phyloP scores from a whole-genome alignment of 2,113 vertebrate species.

The Theristicus caerulescens region DNA sequence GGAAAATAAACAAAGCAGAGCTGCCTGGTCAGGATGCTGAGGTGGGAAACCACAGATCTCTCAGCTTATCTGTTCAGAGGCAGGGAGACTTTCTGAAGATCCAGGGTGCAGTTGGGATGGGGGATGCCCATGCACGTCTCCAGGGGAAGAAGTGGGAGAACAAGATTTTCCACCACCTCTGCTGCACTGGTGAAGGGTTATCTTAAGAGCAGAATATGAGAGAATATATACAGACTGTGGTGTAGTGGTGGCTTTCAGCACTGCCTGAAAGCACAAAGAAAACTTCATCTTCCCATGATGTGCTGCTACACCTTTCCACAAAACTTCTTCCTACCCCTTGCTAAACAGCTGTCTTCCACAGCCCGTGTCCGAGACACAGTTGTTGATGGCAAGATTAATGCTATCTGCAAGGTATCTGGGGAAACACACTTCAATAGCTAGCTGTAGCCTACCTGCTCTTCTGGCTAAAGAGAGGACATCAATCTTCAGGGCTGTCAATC shows the following conservation, averaged over 20 bases:
- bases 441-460: neutral
- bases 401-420: neutral
- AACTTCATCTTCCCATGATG: neutral
- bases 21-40: neutral
- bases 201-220: neutral
- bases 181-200: neutral
- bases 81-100: neutral
- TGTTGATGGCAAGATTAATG: rapidly evolving
- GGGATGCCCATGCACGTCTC: neutral
- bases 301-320: neutral
- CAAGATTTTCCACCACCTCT: neutral
- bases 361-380: rapidly evolving
- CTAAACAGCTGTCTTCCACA: neutral
- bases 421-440: neutral
- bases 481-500: neutral
- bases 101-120: neutral
- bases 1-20: neutral
- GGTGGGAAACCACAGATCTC: neutral
- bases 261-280: neutral
- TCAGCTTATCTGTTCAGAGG: neutral
- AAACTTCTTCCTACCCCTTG: neutral
- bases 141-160: neutral
- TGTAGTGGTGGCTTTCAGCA: neutral
- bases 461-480: neutral
- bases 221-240: neutral